phyloP scores from a whole-genome alignment of 2,888 invertebrate species.

The Morpho deidamia region DNA sequence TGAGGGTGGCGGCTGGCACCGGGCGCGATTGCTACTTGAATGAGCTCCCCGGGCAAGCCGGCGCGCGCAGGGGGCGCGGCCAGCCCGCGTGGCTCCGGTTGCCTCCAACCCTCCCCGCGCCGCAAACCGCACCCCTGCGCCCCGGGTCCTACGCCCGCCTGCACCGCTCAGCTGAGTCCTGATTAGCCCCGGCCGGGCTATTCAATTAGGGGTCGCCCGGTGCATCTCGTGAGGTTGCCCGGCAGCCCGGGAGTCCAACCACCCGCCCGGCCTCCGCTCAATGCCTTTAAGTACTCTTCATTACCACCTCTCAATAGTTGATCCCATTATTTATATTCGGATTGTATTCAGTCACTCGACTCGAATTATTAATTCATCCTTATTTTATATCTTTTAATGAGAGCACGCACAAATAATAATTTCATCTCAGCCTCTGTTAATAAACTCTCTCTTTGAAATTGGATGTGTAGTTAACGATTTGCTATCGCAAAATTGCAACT shows the following conservation, averaged over 20 bases:
- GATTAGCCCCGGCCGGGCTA: slow-evolving; percentile 74
- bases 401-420: too few relatives aligned
- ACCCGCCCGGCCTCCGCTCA: slow-evolving; percentile 29
- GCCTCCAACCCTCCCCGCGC: slow-evolving; percentile 47
- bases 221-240: slow-evolving; percentile 56
- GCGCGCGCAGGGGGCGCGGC: slow-evolving; percentile 82
- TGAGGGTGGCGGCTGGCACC: slow-evolving; percentile 74
- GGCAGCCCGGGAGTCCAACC: slow-evolving; percentile 38
- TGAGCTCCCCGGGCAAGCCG: slow-evolving; percentile 73
- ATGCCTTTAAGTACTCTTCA: slow-evolving; percentile 61
- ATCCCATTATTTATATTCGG: slow-evolving; percentile 52
- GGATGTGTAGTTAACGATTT: too few relatives aligned
- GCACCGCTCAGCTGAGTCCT: slow-evolving; percentile 73
- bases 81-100: slow-evolving; percentile 76
- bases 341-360: slow-evolving; percentile 30
- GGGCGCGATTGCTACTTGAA: slow-evolving; percentile 75
- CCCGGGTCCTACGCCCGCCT: slow-evolving; percentile 33
- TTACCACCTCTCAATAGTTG: slow-evolving; percentile 54
- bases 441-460: too few relatives aligned
- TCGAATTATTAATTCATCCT: not conserved
- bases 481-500: too few relatives aligned
- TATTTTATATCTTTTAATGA: too few relatives aligned
- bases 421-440: too few relatives aligned
- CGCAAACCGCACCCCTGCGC: slow-evolving; percentile 38
- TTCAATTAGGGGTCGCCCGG: slow-evolving; percentile 74